Percentiles rank a stretch among this genome's conserved stretches.
Conservation (phyloP, 2,888 invertebrate species). For the Chirona hameri region DNA sequence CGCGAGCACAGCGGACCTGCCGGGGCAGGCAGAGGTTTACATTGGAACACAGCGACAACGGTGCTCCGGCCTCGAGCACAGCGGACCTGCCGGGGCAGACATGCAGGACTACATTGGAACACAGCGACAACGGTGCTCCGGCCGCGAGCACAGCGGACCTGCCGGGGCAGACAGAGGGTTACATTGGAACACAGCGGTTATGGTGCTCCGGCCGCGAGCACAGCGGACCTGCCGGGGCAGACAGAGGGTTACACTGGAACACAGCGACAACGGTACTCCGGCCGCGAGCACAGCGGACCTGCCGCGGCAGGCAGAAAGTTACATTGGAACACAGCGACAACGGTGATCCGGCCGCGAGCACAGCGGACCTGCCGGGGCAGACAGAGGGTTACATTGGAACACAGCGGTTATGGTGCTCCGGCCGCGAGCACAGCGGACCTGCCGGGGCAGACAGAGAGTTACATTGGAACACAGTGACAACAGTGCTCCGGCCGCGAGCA, state of each 20-base stretch:
- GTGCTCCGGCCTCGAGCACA: too few species aligned
- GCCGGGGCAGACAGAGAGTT: too few species aligned
- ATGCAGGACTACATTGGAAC: too few species aligned
- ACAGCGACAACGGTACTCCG: constrained; percentile 63
- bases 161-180: background rate
- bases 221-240: constrained; percentile 41
- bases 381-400: background rate
- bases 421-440: too few species aligned
- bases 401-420: too few species aligned
- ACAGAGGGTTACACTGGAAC: background rate
- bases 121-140: constrained; percentile 63
- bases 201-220: constrained; percentile 53
- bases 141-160: constrained; percentile 42
- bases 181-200: constrained; percentile 57
- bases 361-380: constrained; percentile 41
- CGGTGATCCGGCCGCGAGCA: constrained; percentile 53
- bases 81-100: too few species aligned
- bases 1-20: too few species aligned
- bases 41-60: too few species aligned
- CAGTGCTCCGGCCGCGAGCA: too few species aligned
- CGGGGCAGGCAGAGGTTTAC: too few species aligned
- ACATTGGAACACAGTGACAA: too few species aligned
- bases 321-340: constrained; percentile 51
- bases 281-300: constrained; percentile 42
- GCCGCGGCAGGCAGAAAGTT: background rate